phyloP scores from a whole-genome alignment of 2,797 vertebrate species.

The Peromyscus nudipes region DNA sequence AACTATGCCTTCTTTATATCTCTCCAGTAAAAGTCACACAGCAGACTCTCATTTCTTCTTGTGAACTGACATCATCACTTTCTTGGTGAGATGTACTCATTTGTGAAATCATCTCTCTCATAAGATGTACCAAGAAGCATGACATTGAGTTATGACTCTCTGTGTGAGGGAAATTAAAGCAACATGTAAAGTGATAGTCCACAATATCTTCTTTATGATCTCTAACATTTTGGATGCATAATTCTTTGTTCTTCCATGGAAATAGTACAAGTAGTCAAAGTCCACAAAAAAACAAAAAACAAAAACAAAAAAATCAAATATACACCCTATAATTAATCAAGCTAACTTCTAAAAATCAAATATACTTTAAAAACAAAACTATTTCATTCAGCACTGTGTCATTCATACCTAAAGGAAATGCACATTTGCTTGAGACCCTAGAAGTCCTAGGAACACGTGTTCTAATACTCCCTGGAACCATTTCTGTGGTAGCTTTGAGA shows the following conservation, averaged over 20 bases:
- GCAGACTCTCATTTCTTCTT: neutral
- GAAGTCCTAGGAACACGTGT: neutral
- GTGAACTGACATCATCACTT: neutral
- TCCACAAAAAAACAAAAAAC: neutral
- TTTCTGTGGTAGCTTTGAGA: conserved; percentile 64
- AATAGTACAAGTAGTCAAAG: neutral
- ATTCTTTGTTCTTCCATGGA: conserved; percentile 20
- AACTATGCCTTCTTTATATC: neutral
- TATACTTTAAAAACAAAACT: neutral
- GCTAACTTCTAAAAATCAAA: neutral
- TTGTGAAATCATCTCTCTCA: neutral
- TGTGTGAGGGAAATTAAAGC: neutral
- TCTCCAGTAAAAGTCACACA: neutral
- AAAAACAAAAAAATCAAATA: neutral
- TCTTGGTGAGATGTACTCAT: neutral
- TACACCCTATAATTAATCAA: neutral
- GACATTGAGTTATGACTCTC: neutral
- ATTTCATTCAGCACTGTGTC: neutral
- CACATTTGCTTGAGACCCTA: neutral
- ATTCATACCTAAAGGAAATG: conserved; percentile 33
- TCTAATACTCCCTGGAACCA: conserved; percentile 52
- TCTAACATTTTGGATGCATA: neutral
- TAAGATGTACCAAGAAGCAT: neutral
- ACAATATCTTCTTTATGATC: neutral
- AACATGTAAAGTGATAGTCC: neutral